A percentile compares a stretch with the other conserved stretches of the same genome.
phyloP scores from a whole-genome alignment of 2,113 vertebrate species.

The Neodon shergylaensis region DNA sequence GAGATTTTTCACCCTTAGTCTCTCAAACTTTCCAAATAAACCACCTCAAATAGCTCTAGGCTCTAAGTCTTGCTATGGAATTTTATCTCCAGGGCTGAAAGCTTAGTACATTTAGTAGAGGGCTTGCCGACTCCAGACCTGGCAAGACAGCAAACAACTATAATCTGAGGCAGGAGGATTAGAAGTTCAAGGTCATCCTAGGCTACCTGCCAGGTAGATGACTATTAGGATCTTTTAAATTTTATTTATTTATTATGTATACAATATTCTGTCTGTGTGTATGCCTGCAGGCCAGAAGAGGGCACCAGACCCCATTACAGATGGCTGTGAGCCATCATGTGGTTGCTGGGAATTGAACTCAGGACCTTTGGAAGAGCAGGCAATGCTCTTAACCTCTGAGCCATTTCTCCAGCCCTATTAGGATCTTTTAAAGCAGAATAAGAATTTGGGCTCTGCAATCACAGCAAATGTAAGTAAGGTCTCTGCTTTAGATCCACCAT shows the following conservation, averaged over 20 bases:
- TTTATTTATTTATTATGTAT: too few species aligned
- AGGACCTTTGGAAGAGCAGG: too few species aligned
- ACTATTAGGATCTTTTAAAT: too few species aligned
- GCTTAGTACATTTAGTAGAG: not conserved
- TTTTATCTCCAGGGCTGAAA: not conserved
- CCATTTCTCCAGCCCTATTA: too few species aligned
- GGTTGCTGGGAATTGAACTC: too few species aligned
- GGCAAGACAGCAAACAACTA: not conserved
- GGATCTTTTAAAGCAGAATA: not conserved
- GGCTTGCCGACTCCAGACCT: not conserved
- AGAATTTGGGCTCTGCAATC: not conserved
- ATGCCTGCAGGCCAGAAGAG: too few species aligned
- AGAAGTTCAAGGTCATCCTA: not conserved
- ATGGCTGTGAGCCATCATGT: too few species aligned
- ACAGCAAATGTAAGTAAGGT: not conserved
- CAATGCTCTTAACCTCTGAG: too few species aligned
- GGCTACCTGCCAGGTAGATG: not conserved
- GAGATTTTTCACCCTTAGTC: not conserved
- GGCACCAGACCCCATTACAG: too few species aligned
- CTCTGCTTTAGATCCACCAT: not conserved
- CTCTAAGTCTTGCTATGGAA: slow-evolving; percentile 8
- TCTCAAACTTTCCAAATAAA: slow-evolving; percentile 18
- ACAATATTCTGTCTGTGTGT: too few species aligned
- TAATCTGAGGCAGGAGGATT: not conserved
- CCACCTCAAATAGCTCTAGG: not conserved